phyloP scores from a whole-genome alignment of 2,797 vertebrate genomes.

The Artibeus lituratus region DNA sequence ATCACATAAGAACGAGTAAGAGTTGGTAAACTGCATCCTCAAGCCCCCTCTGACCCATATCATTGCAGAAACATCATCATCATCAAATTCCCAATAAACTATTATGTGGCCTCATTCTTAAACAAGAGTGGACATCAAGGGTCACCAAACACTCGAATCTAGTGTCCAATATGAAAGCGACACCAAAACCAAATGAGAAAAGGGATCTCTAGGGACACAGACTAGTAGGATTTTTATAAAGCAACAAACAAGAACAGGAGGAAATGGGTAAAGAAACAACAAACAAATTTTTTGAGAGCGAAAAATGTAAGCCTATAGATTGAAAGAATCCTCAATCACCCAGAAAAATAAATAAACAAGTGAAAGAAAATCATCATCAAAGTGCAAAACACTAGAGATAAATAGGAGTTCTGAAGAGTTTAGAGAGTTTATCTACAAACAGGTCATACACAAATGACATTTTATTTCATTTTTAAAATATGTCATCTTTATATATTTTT shows the following conservation, averaged over 20 bases:
- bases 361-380: neutral
- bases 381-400: constrained; percentile 10
- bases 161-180: neutral
- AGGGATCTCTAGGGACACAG: neutral
- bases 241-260: neutral
- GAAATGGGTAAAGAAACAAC: constrained; percentile 2
- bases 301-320: neutral
- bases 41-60: neutral
- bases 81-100: neutral
- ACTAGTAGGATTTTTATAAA: neutral
- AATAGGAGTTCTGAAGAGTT: neutral
- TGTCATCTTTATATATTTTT: too few species aligned
- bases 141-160: neutral
- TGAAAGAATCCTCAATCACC: neutral
- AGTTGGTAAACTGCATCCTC: neutral
- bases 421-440: neutral
- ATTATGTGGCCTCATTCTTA: neutral
- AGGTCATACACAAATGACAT: neutral
- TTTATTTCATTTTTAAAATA: neutral
- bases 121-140: neutral
- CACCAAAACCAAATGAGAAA: neutral
- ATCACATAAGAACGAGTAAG: neutral
- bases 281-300: neutral
- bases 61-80: neutral
- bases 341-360: neutral